phyloP scores from a whole-genome alignment of 2,113 vertebrate species.

The Centropus bengalensis region DNA sequence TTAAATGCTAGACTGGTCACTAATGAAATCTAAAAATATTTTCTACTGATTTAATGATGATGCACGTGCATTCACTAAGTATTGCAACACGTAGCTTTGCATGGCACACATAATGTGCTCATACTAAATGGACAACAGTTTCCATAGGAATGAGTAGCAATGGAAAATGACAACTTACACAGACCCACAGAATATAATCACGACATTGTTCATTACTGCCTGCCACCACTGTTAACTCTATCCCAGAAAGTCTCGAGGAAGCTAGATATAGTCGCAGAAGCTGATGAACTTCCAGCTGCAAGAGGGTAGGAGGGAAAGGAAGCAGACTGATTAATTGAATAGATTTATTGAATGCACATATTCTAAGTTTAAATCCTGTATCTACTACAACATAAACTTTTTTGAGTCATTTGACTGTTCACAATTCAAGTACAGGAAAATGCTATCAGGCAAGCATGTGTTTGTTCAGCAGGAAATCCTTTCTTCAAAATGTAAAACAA shows the following conservation, averaged over 20 bases:
- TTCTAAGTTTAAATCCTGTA: conserved; percentile 12
- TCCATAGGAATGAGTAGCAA: conserved; percentile 14
- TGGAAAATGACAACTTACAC: conserved; percentile 51
- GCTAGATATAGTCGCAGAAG: conserved; percentile 6
- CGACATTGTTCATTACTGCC: neutral
- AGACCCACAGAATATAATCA: conserved; percentile 2
- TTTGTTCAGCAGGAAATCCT: conserved; percentile 46
- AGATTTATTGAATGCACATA: conserved; percentile 18
- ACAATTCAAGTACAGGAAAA: conserved; percentile 59
- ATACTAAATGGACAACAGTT: conserved; percentile 10
- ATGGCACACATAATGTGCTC: neutral
- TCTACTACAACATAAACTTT: conserved; percentile 39
- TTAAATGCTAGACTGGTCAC: neutral
- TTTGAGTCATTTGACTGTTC: conserved; percentile 28
- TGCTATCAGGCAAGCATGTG: conserved; percentile 22
- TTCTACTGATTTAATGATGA: neutral
- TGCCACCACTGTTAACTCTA: conserved; percentile 29
- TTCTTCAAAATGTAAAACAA: conserved; percentile 33
- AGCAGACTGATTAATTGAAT: neutral
- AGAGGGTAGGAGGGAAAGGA: conserved; percentile 34
- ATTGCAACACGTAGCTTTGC: neutral
- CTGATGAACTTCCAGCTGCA: conserved; percentile 32
- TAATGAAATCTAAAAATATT: neutral
- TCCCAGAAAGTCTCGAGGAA: conserved; percentile 22
- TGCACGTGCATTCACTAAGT: neutral